A percentile compares a stretch with the other conserved stretches of the same genome.
phyloP scores from a whole-genome alignment of 1,140 invertebrate genomes.

The Drosophila pectinifera region DNA sequence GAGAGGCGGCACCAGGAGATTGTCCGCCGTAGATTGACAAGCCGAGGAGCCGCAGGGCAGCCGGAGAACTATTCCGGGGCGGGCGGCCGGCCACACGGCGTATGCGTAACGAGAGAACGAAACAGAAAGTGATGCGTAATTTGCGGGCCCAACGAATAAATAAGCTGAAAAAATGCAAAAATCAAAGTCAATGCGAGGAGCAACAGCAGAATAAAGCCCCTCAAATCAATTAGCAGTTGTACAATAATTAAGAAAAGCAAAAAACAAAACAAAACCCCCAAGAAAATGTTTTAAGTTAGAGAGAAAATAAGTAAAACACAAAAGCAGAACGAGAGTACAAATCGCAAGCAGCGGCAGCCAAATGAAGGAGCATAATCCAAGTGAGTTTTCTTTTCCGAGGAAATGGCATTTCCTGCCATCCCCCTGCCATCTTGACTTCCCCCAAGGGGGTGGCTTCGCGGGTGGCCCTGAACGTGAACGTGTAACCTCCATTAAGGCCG shows the following conservation, averaged over 20 bases:
- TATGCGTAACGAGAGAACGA: conserved; percentile 80
- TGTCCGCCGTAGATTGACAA: conserved; percentile 20
- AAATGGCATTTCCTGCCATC: conserved; percentile 27
- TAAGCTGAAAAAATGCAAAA: conserved; percentile 18
- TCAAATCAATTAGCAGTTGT: conserved; percentile 44
- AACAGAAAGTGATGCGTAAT: conserved; percentile 82
- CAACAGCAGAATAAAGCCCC: neutral
- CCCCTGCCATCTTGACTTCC: neutral
- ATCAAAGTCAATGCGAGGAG: conserved; percentile 19
- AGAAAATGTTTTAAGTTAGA: conserved; percentile 31
- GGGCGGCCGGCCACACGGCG: conserved; percentile 60
- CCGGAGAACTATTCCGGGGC: conserved; percentile 35
- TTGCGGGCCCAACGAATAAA: conserved; percentile 53
- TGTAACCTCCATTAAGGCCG: conserved; percentile 81
- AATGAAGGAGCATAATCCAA: conserved; percentile 43
- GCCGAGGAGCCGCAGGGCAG: conserved; percentile 12
- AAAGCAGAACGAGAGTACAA: conserved; percentile 69
- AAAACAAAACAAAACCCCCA: neutral
- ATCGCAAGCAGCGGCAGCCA: conserved; percentile 38
- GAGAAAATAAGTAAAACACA: conserved; percentile 23
- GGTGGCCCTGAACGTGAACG: conserved; percentile 80
- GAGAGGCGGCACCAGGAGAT: conserved; percentile 10
- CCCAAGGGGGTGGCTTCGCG: neutral
- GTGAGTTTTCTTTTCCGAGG: conserved; percentile 37
- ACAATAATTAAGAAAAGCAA: conserved; percentile 34